A percentile compares a stretch with the other conserved stretches of the same genome.
Conservation (phyloP, 1,140 invertebrate genomes). For the Caenorhabditis latens region DNA sequence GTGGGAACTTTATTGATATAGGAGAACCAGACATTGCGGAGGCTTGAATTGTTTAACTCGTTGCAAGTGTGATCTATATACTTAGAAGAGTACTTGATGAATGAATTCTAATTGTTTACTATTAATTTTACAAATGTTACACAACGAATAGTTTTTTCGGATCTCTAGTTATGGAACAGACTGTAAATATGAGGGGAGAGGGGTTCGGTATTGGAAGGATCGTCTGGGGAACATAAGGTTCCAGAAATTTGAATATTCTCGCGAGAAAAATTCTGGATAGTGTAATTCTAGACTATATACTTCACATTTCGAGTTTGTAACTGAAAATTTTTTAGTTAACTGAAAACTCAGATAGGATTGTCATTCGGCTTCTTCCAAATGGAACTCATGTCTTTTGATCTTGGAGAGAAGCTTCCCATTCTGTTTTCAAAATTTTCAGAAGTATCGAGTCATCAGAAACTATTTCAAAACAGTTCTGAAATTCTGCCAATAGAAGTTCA, state of each 20-base stretch:
- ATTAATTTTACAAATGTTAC: conserved; percentile 15
- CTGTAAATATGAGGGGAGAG: too few species aligned
- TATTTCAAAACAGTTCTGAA: not conserved
- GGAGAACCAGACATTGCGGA: not conserved
- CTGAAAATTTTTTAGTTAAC: too few species aligned
- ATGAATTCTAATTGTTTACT: not conserved
- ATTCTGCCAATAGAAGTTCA: conserved; percentile 4
- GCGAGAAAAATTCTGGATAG: too few species aligned
- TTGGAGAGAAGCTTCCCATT: too few species aligned
- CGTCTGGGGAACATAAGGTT: too few species aligned
- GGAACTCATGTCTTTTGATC: too few species aligned
- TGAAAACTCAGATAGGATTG: too few species aligned
- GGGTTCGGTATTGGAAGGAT: not conserved
- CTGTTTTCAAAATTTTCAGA: too few species aligned
- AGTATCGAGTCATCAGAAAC: not conserved
- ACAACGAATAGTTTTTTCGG: not conserved
- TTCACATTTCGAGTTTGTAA: too few species aligned
- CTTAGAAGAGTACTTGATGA: conserved; percentile 1
- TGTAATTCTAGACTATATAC: too few species aligned
- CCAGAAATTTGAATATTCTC: too few species aligned
- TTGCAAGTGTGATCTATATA: conserved; percentile 10
- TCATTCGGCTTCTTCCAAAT: too few species aligned
- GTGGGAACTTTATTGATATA: not conserved
- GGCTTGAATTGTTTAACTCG: not conserved
- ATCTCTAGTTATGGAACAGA: not conserved